These are phyloP conservation scores for Heliconius aoede DNA, from an alignment of 2,888 invertebrate species.

Conservation along the genomic window DNA sequence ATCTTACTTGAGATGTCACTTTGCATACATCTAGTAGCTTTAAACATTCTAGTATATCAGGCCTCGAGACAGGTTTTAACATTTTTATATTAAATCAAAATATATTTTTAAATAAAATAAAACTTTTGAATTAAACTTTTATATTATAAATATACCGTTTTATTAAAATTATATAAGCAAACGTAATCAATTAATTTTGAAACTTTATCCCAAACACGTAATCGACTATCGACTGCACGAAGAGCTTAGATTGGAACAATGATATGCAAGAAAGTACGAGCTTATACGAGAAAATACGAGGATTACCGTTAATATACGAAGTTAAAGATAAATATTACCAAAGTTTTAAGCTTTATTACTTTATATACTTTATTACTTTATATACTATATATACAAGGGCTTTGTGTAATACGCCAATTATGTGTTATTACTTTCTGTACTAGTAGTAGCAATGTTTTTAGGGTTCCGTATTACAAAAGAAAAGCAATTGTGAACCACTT, in stretches of 20 bases:
- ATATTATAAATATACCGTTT: too few relatives aligned
- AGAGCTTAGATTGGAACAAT: conserved; percentile 18
- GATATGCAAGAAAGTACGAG: conserved; percentile 12
- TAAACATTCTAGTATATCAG: not conserved
- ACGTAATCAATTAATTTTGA: not conserved
- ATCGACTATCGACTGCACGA: conserved; percentile 11
- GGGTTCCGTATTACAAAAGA: too few relatives aligned
- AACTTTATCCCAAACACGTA: conserved; percentile 11
- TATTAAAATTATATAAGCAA: too few relatives aligned
- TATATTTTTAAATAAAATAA: too few relatives aligned
- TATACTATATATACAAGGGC: not conserved
- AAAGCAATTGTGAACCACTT: too few relatives aligned
- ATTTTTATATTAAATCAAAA: too few relatives aligned
- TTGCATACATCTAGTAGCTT: not conserved
- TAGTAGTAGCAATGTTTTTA: too few relatives aligned
- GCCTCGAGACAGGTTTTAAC: not conserved
- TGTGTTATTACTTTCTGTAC: not conserved
- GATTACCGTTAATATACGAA: conserved; percentile 3
- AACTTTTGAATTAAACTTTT: too few relatives aligned
- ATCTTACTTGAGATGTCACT: not conserved
- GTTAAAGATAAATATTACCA: conserved; percentile 14
- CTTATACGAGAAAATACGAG: conserved; percentile 18
- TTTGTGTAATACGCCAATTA: not conserved
- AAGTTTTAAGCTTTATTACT: conserved; percentile 12
- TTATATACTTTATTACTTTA: conserved; percentile 5